Evolutionary conservation across 2,888 invertebrate genomes (phyloP).

Genomic region (Stenchaetothrips biformis): DNA sequence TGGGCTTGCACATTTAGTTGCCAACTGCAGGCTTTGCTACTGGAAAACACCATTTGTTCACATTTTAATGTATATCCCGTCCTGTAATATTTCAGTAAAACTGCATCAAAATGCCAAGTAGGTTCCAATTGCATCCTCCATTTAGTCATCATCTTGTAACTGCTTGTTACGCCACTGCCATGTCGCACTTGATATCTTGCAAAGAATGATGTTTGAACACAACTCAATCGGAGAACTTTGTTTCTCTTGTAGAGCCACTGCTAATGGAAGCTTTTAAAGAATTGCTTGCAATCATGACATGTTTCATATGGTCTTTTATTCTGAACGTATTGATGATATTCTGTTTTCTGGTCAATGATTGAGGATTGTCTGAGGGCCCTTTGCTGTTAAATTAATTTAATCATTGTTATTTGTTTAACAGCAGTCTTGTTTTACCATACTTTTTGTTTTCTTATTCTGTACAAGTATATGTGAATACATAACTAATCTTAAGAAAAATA

Average conservation of each 20-base stretch:
- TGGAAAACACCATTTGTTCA: background rate
- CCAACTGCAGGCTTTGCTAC: background rate
- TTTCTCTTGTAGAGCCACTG: too few species aligned
- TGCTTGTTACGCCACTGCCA: background rate
- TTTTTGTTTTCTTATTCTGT: too few species aligned
- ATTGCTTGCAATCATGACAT: too few species aligned
- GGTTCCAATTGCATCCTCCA: background rate
- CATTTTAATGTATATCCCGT: background rate
- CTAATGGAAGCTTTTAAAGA: too few species aligned
- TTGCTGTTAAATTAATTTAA: background rate
- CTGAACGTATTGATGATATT: too few species aligned
- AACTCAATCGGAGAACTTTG: too few species aligned
- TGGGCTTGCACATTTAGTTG: background rate
- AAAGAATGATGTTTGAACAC: too few species aligned
- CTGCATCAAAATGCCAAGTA: background rate
- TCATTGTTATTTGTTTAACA: background rate
- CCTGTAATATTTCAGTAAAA: background rate
- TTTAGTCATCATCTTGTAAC: background rate
- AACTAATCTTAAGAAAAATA: too few species aligned
- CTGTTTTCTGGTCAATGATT: too few species aligned
- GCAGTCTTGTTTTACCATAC: background rate
- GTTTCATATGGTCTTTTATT: too few species aligned
- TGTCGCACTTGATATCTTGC: background rate
- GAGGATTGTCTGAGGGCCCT: too few species aligned
- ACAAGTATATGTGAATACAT: too few species aligned